These are phyloP conservation scores for Sinodicranocentrus sp. DNA, from an alignment of 2,888 invertebrate genomes.

Conservation along the genomic window DNA sequence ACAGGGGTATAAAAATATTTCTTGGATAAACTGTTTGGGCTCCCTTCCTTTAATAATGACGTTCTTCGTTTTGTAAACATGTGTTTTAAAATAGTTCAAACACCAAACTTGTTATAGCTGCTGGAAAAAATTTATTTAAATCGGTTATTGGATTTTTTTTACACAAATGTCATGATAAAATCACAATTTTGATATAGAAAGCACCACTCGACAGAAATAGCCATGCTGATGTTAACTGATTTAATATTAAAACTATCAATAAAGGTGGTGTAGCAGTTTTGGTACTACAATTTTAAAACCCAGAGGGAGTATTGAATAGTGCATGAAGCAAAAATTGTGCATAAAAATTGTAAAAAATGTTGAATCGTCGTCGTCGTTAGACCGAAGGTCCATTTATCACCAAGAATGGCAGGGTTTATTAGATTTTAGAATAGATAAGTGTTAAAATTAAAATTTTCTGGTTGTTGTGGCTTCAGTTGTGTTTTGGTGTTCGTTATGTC, in stretches of 20 bases:
- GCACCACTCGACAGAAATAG: constrained; percentile 39
- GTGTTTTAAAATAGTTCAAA: constrained; percentile 13
- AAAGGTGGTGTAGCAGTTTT: constrained; percentile 13
- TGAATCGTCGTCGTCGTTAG: too few species aligned
- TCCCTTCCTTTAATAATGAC: neutral
- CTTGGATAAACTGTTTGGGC: constrained; percentile 17
- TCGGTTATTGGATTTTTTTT: constrained; percentile 9
- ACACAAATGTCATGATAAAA: neutral
- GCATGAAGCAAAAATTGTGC: too few species aligned
- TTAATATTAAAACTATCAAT: constrained; percentile 22
- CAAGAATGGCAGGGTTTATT: too few species aligned
- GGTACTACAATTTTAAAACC: too few species aligned
- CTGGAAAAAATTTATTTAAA: constrained; percentile 34
- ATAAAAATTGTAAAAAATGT: too few species aligned
- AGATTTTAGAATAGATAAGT: too few species aligned
- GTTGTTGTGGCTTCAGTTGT: too few species aligned
- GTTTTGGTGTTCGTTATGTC: too few species aligned
- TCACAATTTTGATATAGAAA: constrained; percentile 45
- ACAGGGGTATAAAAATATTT: constrained; percentile 34
- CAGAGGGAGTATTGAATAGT: too few species aligned
- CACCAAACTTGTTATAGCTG: constrained; percentile 23
- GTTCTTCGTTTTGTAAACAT: neutral
- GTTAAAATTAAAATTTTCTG: too few species aligned
- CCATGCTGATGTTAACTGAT: constrained; percentile 41
- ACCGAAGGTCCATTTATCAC: too few species aligned